phyloP scores from a whole-genome alignment of 2,113 vertebrate genomes.

The Numida meleagris region DNA sequence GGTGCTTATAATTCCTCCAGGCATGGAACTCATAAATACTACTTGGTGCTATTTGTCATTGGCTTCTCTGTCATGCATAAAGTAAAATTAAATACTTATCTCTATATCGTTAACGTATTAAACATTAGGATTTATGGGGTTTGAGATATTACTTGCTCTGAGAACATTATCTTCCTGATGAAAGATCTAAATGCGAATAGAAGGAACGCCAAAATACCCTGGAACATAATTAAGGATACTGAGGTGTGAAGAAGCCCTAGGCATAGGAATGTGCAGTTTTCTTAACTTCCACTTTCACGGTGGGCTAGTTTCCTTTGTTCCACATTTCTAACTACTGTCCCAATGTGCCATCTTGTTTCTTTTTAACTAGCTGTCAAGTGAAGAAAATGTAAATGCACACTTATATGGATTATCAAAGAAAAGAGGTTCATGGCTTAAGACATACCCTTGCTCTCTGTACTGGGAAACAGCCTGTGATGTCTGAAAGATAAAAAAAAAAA shows the following conservation, averaged over 20 bases:
- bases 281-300: constrained; percentile 38
- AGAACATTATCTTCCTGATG: constrained; percentile 65
- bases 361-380: background rate
- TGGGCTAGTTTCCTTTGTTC: constrained; percentile 28
- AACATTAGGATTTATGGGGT: constrained; percentile 67
- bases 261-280: constrained; percentile 30
- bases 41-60: constrained; percentile 66
- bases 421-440: background rate
- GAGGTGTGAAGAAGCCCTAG: constrained; percentile 50
- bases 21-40: constrained; percentile 70
- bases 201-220: constrained; percentile 37
- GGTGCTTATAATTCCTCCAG: constrained; percentile 56
- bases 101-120: constrained; percentile 66
- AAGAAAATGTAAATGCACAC: background rate
- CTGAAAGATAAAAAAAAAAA: background rate
- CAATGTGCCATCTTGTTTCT: background rate
- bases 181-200: constrained; percentile 64
- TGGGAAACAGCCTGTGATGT: background rate
- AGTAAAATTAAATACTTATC: constrained; percentile 72
- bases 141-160: constrained; percentile 59
- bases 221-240: constrained; percentile 57
- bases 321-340: background rate
- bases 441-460: background rate
- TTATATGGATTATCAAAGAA: background rate
- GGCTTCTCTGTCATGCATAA: constrained; percentile 66